phyloP scores from a whole-genome alignment of 2,113 vertebrate species.

The Alexandromys fortis region DNA sequence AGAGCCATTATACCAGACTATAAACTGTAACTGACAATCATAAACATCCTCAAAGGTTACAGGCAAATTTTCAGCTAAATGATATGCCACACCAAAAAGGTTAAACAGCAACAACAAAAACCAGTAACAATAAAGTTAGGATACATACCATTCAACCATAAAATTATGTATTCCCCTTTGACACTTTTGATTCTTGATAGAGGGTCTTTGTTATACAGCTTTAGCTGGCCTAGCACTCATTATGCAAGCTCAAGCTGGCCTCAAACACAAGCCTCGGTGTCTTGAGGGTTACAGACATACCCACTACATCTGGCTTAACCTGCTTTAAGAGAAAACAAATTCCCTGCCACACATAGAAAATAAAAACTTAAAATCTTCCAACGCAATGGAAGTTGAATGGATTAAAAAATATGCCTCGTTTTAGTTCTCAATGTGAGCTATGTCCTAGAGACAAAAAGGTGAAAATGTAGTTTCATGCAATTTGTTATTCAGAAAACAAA shows the following conservation, averaged over 20 bases:
- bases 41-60: conserved; percentile 30
- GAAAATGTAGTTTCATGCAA: conserved; percentile 42
- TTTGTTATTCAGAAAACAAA: conserved; percentile 40
- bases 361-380: conserved; percentile 11
- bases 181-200: not conserved
- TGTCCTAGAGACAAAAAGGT: not conserved
- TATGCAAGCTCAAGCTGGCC: not conserved
- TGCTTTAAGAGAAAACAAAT: conserved; percentile 13
- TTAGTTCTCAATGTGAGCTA: conserved; percentile 34
- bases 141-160: not conserved
- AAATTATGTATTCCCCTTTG: conserved; percentile 5
- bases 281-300: not conserved
- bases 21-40: conserved; percentile 31
- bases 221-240: not conserved
- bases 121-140: conserved; percentile 3
- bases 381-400: conserved; percentile 45
- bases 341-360: not conserved
- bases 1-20: not conserved
- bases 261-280: not conserved
- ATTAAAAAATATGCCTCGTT: conserved; percentile 41
- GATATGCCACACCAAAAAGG: conserved; percentile 29
- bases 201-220: not conserved
- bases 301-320: not conserved
- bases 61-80: conserved; percentile 32
- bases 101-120: not conserved